Percentiles rank a stretch among this genome's conserved stretches.
phyloP scores from a whole-genome alignment of 2,113 vertebrate genomes.

The Acanthisitta chloris region DNA sequence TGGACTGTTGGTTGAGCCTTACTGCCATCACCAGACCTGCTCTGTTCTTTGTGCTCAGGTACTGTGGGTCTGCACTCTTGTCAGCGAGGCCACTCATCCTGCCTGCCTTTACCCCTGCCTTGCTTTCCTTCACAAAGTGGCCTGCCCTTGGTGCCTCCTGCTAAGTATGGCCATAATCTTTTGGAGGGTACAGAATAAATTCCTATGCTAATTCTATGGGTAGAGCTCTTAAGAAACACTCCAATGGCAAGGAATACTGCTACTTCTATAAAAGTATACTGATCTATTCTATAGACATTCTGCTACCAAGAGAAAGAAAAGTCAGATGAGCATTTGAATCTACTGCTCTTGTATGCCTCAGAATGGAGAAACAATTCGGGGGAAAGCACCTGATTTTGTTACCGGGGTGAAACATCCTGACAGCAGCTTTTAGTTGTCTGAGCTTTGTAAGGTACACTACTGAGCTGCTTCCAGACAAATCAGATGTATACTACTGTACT shows the following conservation, averaged over 20 bases:
- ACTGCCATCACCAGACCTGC: neutral
- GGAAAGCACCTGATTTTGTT: neutral
- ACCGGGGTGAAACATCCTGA: neutral
- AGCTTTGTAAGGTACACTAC: neutral
- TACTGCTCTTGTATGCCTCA: neutral
- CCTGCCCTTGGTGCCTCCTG: neutral
- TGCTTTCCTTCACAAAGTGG: neutral
- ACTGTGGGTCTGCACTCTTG: neutral
- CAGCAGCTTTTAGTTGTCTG: neutral
- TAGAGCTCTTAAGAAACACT: neutral
- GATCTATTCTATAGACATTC: neutral
- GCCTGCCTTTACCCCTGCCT: neutral
- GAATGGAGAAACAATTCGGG: neutral
- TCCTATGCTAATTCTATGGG: neutral
- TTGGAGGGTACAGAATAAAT: neutral
- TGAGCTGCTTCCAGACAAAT: neutral
- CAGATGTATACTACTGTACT: neutral
- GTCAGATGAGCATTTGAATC: neutral
- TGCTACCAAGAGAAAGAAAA: neutral
- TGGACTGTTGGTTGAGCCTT: neutral
- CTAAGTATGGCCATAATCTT: rapidly evolving
- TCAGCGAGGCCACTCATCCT: neutral
- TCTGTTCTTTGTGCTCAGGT: neutral
- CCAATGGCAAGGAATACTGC: neutral
- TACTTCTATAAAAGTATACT: neutral